These are phyloP conservation scores for Gorilla gorilla DNA, from an alignment of 2,113 vertebrate species.

Conservation along the genomic window DNA sequence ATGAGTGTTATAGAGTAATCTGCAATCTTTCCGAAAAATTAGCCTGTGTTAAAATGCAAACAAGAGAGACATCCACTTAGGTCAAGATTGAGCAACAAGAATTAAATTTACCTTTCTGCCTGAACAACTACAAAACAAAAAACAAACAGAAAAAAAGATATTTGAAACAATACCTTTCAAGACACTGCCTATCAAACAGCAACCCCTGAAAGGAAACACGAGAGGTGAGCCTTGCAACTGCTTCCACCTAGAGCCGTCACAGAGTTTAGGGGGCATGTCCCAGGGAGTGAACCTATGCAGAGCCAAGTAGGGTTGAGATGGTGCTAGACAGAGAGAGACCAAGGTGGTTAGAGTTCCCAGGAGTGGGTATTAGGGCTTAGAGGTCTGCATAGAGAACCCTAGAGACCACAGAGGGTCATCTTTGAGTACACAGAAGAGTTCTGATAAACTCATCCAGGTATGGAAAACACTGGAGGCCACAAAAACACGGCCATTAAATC, in stretches of 20 bases:
- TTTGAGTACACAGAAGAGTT: neutral
- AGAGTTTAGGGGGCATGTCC: neutral
- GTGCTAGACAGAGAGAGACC: neutral
- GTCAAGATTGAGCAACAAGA: neutral
- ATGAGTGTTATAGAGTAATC: neutral
- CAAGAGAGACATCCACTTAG: neutral
- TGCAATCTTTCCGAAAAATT: neutral
- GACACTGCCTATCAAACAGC: neutral
- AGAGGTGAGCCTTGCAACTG: neutral
- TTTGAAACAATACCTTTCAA: neutral
- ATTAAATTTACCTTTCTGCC: neutral
- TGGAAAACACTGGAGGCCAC: neutral
- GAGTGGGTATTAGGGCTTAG: accelerated
- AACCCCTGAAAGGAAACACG: neutral
- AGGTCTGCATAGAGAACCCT: too few species aligned
- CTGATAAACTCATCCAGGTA: too few species aligned
- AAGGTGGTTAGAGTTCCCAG: neutral
- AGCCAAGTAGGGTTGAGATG: accelerated
- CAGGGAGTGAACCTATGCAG: neutral
- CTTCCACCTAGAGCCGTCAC: accelerated
- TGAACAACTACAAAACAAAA: neutral
- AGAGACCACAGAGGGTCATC: neutral
- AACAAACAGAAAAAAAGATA: neutral
- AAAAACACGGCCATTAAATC: neutral
- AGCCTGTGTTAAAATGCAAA: neutral